Base-by-base conservation (phyloP, 1,140 invertebrate species). In the Anoplophora glabripennis region DNA sequence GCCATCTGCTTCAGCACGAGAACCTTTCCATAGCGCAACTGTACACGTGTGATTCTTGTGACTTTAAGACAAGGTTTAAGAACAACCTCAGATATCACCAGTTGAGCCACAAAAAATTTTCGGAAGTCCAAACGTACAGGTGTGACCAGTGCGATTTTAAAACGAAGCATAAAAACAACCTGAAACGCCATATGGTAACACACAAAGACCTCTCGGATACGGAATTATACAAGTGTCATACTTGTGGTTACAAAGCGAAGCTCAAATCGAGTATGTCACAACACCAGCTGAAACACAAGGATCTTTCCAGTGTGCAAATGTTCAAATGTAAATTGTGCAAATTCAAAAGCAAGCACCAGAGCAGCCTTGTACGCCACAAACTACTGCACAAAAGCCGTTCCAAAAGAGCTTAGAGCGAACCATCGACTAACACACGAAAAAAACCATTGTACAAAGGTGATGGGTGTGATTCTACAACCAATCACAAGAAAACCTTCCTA, bases 161-260 rank as follows among this genome's bases (percentile, higher is more conserved):
- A 48, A 61, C 59, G 7, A 53, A 61, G n/a, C 55, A 53, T 35
- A 61, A 61, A 48, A 53, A 56, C 7, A 56, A 61, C 18, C 52
- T 61, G 54, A 54, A 57, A 11, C 53, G 52, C 40, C 59, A 61
- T 18, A 53, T 48, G 12, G 53, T 61, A 54, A 48, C 57, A 1
- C 59, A 61, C 35, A 61, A 61, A 15, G 57, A 45, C 18, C 46
- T 52, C 12, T 48, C 56, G 17, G 59, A 61, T 15, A 40, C 57
- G 38, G 18, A 53, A 5, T 47, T 61, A 54, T 28, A 53, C n/a
- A 56, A 57, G 12, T 61, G 59, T 37, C 53, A 61, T 46, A 53
- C 46, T 34, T 61, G 59, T 35, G 21, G 35, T 4, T 61, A 57
- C 28, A 48, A 61, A 40, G 57, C 59, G 36, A 61, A 61, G 38